Percentiles rank a stretch among this genome's conserved stretches.
phyloP scores from a whole-genome alignment of 2,113 vertebrate species.

The Raja brachyura region DNA sequence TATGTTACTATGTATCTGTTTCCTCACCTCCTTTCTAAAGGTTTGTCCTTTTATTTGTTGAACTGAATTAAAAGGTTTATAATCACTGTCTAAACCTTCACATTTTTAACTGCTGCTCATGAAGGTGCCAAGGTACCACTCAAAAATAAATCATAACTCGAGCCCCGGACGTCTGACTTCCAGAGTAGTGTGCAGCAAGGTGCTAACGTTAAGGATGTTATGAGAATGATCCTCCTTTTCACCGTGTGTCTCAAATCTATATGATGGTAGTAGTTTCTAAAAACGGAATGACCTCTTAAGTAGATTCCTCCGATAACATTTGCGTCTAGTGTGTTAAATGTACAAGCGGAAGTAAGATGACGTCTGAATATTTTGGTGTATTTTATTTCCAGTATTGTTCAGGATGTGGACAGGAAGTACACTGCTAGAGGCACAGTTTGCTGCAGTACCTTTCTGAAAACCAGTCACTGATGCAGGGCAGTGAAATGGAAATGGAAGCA shows the following conservation, averaged over 20 bases:
- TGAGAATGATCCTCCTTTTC: background rate
- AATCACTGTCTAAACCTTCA: background rate
- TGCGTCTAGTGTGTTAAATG: background rate
- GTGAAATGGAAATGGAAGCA: background rate
- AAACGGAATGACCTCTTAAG: too few relatives aligned
- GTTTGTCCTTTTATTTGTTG: background rate
- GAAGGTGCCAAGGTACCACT: background rate
- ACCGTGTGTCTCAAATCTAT: too few relatives aligned
- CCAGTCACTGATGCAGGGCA: background rate
- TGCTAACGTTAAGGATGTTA: background rate
- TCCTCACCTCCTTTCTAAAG: too few relatives aligned
- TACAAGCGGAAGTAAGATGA: background rate
- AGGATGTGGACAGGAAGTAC: slow-evolving; percentile 21
- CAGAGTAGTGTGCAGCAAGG: background rate
- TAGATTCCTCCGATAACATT: background rate
- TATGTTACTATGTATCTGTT: too few relatives aligned
- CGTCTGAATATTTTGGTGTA: background rate
- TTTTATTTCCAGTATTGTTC: background rate
- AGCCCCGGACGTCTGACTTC: too few relatives aligned
- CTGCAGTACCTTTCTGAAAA: background rate
- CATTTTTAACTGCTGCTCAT: background rate
- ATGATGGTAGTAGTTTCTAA: background rate
- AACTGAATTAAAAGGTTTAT: background rate
- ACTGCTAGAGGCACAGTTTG: background rate
- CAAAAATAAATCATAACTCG: background rate